Conservation (phyloP, 2,797 vertebrate genomes). For the Takifugu rubripes region DNA sequence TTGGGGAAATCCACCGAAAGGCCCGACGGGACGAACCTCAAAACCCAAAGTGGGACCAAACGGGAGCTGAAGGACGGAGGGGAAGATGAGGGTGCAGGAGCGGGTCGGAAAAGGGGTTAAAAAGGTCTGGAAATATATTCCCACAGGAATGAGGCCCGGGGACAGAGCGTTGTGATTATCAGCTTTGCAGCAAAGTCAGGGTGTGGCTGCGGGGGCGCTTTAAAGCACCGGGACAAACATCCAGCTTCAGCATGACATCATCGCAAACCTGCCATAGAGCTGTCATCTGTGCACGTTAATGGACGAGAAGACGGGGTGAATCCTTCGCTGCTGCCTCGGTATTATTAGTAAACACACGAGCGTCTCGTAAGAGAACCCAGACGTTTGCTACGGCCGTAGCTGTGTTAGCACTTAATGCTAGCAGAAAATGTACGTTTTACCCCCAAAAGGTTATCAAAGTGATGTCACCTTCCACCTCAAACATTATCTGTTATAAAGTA, state of each 20-base stretch:
- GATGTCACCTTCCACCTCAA: no score
- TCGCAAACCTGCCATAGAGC: constrained; percentile 1
- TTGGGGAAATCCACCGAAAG: constrained; percentile 28
- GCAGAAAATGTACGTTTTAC: no score
- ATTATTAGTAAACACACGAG: no score
- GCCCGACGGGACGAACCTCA: constrained; percentile 41
- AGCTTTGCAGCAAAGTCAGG: constrained; percentile 37
- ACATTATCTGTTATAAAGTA: no score
- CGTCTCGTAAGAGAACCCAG: no score
- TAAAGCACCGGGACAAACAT: constrained; percentile 19
- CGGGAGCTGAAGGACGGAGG: constrained; percentile 47
- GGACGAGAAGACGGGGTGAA: no score
- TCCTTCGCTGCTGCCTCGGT: no score
- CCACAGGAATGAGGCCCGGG: constrained; percentile 51
- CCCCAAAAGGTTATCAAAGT: no score
- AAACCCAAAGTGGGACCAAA: constrained; percentile 66
- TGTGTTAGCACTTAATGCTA: no score
- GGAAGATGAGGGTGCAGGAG: constrained; percentile 30
- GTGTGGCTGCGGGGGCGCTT: constrained; percentile 29
- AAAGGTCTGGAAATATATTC: constrained; percentile 43
- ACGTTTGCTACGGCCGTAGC: no score
- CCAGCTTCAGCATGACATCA: constrained; percentile 8
- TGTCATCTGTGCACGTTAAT: background rate
- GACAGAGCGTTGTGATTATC: constrained; percentile 45
- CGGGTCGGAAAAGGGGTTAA: constrained; percentile 48